Evolutionary conservation across 2,888 invertebrate species (phyloP).

Genomic region (Nudaria mundana): DNA sequence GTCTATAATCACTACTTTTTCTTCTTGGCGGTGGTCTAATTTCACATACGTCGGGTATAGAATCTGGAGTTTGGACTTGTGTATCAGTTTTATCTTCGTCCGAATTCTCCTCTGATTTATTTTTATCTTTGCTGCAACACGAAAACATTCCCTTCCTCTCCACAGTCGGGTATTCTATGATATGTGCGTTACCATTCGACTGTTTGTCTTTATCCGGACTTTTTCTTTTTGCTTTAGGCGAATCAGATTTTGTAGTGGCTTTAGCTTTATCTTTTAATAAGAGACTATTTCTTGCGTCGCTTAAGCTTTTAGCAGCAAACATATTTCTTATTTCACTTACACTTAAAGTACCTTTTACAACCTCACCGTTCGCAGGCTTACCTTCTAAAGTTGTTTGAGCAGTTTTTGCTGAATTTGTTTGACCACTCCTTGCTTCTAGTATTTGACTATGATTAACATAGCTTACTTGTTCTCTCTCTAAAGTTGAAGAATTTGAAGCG

Average conservation of each 20-base stretch:
- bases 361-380: conserved; percentile 67
- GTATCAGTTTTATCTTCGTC: conserved; percentile 67
- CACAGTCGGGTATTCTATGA: conserved; percentile 87
- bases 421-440: conserved; percentile 49
- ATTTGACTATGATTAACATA: conserved; percentile 67
- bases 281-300: conserved; percentile 76
- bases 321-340: conserved; percentile 78
- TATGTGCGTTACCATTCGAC: conserved; percentile 71
- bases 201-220: conserved; percentile 64
- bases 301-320: conserved; percentile 73
- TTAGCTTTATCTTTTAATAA: conserved; percentile 72
- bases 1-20: conserved; percentile 76
- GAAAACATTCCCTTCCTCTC: conserved; percentile 88
- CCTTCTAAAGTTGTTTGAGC: conserved; percentile 42
- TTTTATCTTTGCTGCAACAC: conserved; percentile 84
- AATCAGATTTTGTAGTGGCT: conserved; percentile 59
- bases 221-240: conserved; percentile 72
- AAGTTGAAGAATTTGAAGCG: conserved; percentile 74
- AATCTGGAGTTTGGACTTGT: conserved; percentile 63
- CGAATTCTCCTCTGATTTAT: conserved; percentile 73
- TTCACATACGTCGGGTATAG: conserved; percentile 72
- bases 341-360: conserved; percentile 81
- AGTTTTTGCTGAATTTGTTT: too few relatives aligned
- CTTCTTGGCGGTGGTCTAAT: conserved; percentile 84
- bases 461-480: conserved; percentile 66